Evolutionary conservation across 2,888 invertebrate genomes (phyloP).

Genomic region (Drosophila mimetica): DNA sequence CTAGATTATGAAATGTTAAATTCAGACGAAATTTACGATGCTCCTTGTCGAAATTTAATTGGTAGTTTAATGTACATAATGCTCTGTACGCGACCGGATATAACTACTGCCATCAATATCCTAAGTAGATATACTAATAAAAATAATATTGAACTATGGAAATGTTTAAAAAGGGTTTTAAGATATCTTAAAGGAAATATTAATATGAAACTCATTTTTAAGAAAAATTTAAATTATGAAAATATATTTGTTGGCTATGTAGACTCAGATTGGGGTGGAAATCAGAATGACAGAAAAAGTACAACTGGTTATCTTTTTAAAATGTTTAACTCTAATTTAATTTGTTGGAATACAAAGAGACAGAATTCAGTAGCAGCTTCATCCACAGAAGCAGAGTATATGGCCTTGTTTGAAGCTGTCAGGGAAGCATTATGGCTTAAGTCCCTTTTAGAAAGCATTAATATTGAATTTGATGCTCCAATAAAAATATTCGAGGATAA

Average conservation of each 20-base stretch:
- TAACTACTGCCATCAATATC: constrained; percentile 6
- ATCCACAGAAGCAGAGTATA: too few relatives aligned
- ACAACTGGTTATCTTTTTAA: too few relatives aligned
- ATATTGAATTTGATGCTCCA: too few relatives aligned
- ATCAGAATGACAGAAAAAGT: too few relatives aligned
- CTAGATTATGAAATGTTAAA: not conserved
- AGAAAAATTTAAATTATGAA: too few relatives aligned
- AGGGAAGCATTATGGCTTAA: too few relatives aligned
- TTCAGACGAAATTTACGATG: not conserved
- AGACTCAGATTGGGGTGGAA: too few relatives aligned
- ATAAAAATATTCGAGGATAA: not conserved
- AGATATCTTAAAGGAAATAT: constrained; percentile 28
- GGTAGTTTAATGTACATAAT: not conserved
- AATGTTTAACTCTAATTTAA: not conserved
- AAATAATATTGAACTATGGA: constrained; percentile 21
- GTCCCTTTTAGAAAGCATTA: not conserved
- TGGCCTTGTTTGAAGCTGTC: too few relatives aligned
- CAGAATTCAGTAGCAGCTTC: too few relatives aligned
- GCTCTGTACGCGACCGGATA: not conserved
- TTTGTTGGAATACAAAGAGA: not conserved
- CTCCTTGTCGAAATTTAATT: not conserved
- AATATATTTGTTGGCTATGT: too few relatives aligned
- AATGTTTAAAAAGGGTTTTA: constrained; percentile 42
- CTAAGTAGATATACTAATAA: constrained; percentile 14
- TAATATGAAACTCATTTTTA: constrained; percentile 11